Base-by-base conservation (phyloP, 2,888 invertebrate species). In the Ochropleura leucogaster region DNA sequence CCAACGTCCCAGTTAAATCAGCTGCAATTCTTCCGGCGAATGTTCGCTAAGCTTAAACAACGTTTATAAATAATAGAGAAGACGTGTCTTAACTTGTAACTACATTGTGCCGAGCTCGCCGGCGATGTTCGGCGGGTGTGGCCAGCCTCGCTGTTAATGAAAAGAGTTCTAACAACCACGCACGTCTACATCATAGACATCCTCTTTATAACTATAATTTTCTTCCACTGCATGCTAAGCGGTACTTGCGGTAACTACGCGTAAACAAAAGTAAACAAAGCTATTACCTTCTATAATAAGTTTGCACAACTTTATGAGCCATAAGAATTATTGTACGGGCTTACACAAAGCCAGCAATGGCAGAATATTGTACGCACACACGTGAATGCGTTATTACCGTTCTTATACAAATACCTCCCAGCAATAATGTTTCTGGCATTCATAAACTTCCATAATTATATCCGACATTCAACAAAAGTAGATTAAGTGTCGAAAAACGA, bases 401-500 rank as follows among this genome's bases (percentile, higher is more conserved):
- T 87, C 75, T 85, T 78, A 74, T 77, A 77, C 72, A 68, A 79
- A 82, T 80, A 84, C 72, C 84, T 75, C 53, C 64, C 53, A 71
- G 77, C 49, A 76, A 65, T 82, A 81, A 87, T 79, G 79, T 86
- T 88, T 80, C 70, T 72, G 69, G 75, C 74, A 86, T 85, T 89
- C 80, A 85, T 80, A 85, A 89, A 88, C 83, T 89, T 87, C 66
- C 63, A 77, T 87, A 85, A 89, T 89, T 88, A 89, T 82, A 83
- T 79, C 62, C 79, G 71, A 85, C 86, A 83, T 84, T 84, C 70
- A 62, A 77, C 68, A 74, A 86, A 89, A 89, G 82, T 82, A 82
- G 88, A 91, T 91, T 90, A 89, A 88, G 82, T 88, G 83, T 84
- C 85, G 81, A 82, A 87, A 87, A 91, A 88, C 87, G 89, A 90